Conservation (phyloP, 2,797 vertebrate species). For the Vireo griseus region DNA sequence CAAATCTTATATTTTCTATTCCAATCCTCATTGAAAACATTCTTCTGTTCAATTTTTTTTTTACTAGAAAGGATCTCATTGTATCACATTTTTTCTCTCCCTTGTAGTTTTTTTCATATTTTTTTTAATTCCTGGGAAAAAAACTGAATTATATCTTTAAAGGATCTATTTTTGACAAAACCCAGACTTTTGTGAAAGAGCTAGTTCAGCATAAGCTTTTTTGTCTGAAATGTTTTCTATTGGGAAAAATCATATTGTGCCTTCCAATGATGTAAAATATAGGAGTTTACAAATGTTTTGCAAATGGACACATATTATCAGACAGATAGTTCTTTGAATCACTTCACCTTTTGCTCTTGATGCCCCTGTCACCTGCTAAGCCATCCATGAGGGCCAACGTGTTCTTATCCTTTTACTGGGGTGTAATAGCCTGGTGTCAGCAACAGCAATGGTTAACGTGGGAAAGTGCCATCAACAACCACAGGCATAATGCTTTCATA, state of each 20-base stretch:
- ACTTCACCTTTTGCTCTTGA: background rate
- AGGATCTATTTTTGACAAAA: background rate
- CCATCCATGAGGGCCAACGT: rapidly evolving
- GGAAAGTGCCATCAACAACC: background rate
- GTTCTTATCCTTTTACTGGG: background rate
- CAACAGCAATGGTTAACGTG: background rate
- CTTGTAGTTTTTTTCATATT: background rate
- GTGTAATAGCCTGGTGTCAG: background rate
- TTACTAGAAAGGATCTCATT: background rate
- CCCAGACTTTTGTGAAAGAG: background rate
- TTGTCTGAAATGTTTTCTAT: background rate
- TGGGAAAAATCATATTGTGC: background rate
- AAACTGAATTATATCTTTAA: background rate
- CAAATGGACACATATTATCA: background rate
- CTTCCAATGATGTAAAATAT: background rate
- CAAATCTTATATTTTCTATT: background rate
- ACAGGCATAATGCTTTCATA: background rate
- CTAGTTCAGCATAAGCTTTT: background rate
- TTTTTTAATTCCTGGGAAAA: background rate
- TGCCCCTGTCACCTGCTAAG: background rate
- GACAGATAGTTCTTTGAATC: background rate
- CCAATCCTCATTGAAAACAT: background rate
- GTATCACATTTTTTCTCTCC: background rate
- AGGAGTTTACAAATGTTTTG: background rate
- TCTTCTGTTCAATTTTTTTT: background rate